Base-by-base conservation (phyloP, 2,797 vertebrate species). In the Sternarchorhynchus goeldii region DNA sequence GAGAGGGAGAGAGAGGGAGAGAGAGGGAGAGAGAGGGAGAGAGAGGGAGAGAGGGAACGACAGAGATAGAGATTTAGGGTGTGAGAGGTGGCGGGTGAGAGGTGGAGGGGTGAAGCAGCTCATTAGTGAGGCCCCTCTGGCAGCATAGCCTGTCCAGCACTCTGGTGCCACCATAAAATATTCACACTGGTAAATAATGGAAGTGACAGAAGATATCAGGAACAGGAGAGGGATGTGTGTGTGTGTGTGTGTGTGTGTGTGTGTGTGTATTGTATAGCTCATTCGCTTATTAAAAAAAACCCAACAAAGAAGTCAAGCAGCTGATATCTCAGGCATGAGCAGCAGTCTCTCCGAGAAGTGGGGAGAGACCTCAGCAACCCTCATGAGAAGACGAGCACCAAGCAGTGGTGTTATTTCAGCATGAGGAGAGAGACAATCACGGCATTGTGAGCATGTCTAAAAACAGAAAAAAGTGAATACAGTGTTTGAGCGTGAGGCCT, bases 141-240 rank as follows among this genome's bases (percentile, higher is more conserved):
- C 80, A 83, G 80, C 36, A 20, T 66, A 67, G 70, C 79, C 39
- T 60, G 50, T 84, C 85, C 63, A 78, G 36, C 77, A 81, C 81
- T 66, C 81, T 81, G 85, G 87, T 87, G 87, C 89, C 85, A 77
- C 83, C 86, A 89, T 91, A 65, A 91, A 91, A 91, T 91, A 91
- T 91, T 91, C 81, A 91, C 84, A 64, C 74, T 79, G 82, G 78
- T 88, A 88, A 91, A 91, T 90, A 91, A 90, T 87, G 59, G 82
- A 91, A 75, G 63, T 76, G 71, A 69, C 58, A 53, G 53, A 53
- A 78, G 79, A 78, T 83, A 77, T 45, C 75, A 85, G 79, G 77
- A 78, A 80, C 0, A 18, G 36, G 62, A 77, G 64, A 65, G 45
- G 81, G 82, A 75, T 62, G 18, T 64, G 20, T 53, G 29, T 66